Conservation (phyloP, 2,113 vertebrate species). For the Neotoma lepida region DNA sequence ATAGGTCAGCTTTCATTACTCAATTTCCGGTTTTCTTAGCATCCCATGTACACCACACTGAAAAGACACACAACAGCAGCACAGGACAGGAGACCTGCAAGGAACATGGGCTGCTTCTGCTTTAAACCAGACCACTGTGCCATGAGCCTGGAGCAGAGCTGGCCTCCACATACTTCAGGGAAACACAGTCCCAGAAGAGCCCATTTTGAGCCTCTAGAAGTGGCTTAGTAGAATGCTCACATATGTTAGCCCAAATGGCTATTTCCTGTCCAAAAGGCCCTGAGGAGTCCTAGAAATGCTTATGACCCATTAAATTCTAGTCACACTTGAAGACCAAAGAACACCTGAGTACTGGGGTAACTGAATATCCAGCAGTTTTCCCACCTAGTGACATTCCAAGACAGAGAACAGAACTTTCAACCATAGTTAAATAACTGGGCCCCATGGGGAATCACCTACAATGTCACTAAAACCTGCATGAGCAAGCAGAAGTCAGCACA, state of each 20-base stretch:
- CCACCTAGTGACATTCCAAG: background rate
- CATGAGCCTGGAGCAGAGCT: fast-evolving
- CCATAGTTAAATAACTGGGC: background rate
- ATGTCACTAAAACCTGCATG: background rate
- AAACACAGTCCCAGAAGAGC: background rate
- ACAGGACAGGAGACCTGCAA: background rate
- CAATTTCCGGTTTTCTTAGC: background rate
- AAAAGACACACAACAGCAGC: background rate
- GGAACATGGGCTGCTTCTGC: fast-evolving
- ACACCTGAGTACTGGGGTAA: background rate
- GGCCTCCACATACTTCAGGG: fast-evolving
- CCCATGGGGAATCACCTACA: fast-evolving
- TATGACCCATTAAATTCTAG: background rate
- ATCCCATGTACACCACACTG: background rate
- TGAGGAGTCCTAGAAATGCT: background rate
- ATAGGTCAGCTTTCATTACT: background rate
- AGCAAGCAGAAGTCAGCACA: background rate
- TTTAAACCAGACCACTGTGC: background rate
- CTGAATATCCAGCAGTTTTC: background rate
- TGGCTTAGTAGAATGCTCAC: background rate
- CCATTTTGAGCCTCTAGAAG: background rate
- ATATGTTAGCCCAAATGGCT: background rate
- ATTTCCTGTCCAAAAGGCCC: background rate
- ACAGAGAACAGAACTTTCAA: background rate
- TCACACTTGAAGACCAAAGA: background rate